phyloP scores from a whole-genome alignment of 1,140 invertebrate species.

The Drosophila pallidifrons region DNA sequence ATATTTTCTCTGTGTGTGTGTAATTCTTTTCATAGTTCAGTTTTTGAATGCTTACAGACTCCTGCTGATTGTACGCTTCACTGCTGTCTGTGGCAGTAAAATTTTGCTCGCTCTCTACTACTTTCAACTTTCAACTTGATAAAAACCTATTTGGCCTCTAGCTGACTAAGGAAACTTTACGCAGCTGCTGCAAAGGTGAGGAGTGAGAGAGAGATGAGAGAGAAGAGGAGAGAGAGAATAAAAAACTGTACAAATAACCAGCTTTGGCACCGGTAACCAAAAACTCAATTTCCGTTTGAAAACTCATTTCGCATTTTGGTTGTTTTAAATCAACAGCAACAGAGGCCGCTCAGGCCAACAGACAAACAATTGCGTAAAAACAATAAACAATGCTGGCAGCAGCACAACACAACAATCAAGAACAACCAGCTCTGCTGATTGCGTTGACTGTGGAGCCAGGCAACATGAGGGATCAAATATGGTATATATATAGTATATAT shows the following conservation, averaged over 20 bases:
- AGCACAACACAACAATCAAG: constrained; percentile 39
- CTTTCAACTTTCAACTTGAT: constrained; percentile 5
- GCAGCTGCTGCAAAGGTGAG: background rate
- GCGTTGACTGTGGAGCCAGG: background rate
- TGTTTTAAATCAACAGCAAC: constrained; percentile 77
- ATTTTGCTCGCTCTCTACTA: background rate
- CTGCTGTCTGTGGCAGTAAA: constrained; percentile 13
- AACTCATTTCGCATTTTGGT: constrained; percentile 80
- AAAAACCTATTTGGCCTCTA: constrained; percentile 36
- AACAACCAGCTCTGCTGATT: constrained; percentile 30
- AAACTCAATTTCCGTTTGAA: constrained; percentile 81
- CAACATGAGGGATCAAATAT: constrained; percentile 3
- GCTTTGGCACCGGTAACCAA: constrained; percentile 63
- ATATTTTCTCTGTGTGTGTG: background rate
- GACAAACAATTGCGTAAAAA: constrained; percentile 81
- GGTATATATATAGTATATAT: too few relatives aligned
- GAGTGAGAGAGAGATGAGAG: too few relatives aligned
- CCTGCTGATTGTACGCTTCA: background rate
- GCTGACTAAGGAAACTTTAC: constrained; percentile 21
- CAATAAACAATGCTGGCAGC: constrained; percentile 74
- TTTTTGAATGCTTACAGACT: constrained; percentile 10
- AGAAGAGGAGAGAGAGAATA: background rate
- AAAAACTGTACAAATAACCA: constrained; percentile 55
- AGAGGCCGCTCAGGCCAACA: constrained; percentile 61
- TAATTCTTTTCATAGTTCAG: constrained; percentile 16